phyloP scores from a whole-genome alignment of 2,797 vertebrate species.

The Acipenser ruthenus region DNA sequence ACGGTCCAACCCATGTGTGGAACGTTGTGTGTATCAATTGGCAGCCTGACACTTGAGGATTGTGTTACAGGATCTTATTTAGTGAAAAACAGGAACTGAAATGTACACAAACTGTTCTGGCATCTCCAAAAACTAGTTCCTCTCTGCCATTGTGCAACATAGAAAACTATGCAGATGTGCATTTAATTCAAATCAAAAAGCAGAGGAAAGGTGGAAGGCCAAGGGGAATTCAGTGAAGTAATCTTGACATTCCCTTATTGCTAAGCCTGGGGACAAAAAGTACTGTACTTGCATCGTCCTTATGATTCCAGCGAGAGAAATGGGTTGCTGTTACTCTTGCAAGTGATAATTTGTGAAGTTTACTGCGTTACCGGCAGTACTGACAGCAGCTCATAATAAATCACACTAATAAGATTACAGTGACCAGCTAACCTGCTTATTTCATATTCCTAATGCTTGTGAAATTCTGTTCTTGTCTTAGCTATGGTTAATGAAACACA shows the following conservation, averaged over 20 bases:
- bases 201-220: background rate
- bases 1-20: no score
- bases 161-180: background rate
- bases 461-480: no score
- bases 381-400: background rate
- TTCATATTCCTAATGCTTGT: no score
- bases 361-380: background rate
- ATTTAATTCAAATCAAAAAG: background rate
- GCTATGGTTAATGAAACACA: no score
- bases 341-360: background rate
- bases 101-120: background rate
- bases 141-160: background rate
- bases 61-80: no score
- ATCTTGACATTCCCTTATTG: background rate
- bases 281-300: background rate
- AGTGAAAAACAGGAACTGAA: no score
- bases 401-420: no score
- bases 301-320: background rate
- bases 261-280: background rate
- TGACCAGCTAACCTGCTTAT: no score
- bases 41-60: no score
- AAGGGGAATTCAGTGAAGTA: background rate
- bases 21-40: no score
- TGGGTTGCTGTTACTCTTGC: background rate
- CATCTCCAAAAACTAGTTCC: background rate